Conservation (phyloP, 2,113 vertebrate genomes). For the Peromyscus maniculatus region DNA sequence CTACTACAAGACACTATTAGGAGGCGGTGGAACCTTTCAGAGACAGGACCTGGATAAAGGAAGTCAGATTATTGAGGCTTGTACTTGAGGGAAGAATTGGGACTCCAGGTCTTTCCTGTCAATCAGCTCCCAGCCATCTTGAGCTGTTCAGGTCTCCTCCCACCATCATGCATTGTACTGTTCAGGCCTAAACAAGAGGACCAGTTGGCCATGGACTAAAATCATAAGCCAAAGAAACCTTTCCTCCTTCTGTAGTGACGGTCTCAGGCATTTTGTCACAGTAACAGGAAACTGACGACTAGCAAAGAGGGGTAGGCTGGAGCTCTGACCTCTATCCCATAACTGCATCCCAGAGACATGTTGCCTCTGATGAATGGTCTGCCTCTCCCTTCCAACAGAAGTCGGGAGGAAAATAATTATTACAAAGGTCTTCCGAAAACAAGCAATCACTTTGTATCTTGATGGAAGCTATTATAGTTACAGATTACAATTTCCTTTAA, state of each 20-base stretch:
- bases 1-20: neutral
- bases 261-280: neutral
- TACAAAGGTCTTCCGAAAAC: neutral
- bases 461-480: neutral
- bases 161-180: too few relatives aligned
- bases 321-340: rapidly evolving
- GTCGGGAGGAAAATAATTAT: neutral
- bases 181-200: neutral
- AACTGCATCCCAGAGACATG: neutral
- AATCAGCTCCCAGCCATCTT: neutral
- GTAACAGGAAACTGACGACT: neutral
- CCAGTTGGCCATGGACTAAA: neutral
- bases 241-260: neutral
- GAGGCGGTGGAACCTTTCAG: neutral
- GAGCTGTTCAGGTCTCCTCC: neutral
- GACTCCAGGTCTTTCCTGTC: too few relatives aligned
- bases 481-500: neutral
- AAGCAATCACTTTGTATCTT: neutral
- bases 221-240: neutral
- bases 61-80: neutral
- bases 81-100: neutral
- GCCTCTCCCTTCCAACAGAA: neutral
- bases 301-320: neutral
- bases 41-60: neutral
- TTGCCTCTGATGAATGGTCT: neutral